phyloP scores from a whole-genome alignment of 2,797 vertebrate species.

The Acanthurus leucopareius region DNA sequence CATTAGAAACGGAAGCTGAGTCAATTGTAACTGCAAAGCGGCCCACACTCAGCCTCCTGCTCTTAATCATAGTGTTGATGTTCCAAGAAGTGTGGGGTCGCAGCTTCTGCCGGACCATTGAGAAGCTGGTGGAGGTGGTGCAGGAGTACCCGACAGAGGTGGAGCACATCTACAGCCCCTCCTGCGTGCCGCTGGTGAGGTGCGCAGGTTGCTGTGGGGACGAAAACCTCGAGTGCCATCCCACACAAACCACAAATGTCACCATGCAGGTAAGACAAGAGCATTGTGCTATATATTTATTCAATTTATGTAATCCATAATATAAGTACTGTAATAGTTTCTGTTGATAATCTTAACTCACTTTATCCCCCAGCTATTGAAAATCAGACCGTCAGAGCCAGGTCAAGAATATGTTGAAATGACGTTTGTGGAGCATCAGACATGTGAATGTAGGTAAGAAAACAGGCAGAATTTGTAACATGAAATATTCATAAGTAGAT shows the following conservation, averaged over 20 bases:
- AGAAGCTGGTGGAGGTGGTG: constrained; percentile 92
- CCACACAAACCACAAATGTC: constrained; percentile 87
- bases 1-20: not conserved
- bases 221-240: constrained; percentile 91
- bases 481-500: constrained; percentile 37
- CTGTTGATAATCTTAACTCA: constrained; percentile 14
- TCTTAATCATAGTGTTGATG: constrained; percentile 85
- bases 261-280: constrained; percentile 91
- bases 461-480: constrained; percentile 54
- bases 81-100: constrained; percentile 95
- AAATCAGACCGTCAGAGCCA: constrained; percentile 89
- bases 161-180: constrained; percentile 93
- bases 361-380: constrained; percentile 87
- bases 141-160: constrained; percentile 92
- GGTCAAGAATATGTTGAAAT: constrained; percentile 91
- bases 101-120: constrained; percentile 94
- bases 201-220: constrained; percentile 95
- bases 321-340: not conserved
- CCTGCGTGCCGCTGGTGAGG: constrained; percentile 92
- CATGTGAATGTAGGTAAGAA: constrained; percentile 96
- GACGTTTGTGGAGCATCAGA: constrained; percentile 92
- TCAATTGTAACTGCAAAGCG: not conserved
- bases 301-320: not conserved
- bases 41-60: not conserved
- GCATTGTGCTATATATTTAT: too few relatives aligned